A percentile compares a stretch with the other conserved stretches of the same genome.
Conservation (phyloP, 2,113 vertebrate genomes). For the Globicephala melas region DNA sequence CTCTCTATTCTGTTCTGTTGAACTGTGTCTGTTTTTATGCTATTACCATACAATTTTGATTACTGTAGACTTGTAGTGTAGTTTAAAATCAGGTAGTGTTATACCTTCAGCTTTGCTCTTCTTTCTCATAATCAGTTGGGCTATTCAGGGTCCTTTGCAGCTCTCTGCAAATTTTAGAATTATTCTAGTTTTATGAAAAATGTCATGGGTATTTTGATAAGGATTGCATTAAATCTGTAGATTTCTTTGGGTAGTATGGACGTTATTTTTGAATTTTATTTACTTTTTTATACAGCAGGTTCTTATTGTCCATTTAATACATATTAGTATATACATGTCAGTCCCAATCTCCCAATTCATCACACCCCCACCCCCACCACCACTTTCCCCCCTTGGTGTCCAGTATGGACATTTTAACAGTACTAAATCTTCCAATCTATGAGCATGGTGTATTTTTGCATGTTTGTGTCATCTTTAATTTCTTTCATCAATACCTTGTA, state of each 20-base stretch:
- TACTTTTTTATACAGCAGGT: too few relatives aligned
- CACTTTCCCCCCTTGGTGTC: too few relatives aligned
- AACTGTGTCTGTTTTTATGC: background rate
- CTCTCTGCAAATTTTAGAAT: background rate
- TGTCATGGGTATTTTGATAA: background rate
- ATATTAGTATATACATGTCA: too few relatives aligned
- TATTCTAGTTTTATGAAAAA: background rate
- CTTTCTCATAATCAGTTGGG: background rate
- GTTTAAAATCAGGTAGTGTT: background rate
- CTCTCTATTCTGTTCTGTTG: background rate
- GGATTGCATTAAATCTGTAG: background rate
- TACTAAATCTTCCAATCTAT: background rate
- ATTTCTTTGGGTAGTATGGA: background rate
- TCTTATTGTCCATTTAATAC: too few relatives aligned
- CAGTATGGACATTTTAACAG: background rate
- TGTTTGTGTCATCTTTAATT: background rate
- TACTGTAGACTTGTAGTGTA: background rate
- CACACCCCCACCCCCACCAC: too few relatives aligned
- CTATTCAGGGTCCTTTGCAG: background rate
- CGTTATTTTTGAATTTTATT: background rate
- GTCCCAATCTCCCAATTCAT: too few relatives aligned
- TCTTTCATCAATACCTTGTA: background rate
- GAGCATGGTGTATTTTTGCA: background rate
- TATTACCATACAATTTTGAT: background rate
- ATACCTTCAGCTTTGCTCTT: background rate